Evolutionary conservation across 2,113 vertebrate genomes (phyloP).

Genomic region (Falcunculus frontatus): DNA sequence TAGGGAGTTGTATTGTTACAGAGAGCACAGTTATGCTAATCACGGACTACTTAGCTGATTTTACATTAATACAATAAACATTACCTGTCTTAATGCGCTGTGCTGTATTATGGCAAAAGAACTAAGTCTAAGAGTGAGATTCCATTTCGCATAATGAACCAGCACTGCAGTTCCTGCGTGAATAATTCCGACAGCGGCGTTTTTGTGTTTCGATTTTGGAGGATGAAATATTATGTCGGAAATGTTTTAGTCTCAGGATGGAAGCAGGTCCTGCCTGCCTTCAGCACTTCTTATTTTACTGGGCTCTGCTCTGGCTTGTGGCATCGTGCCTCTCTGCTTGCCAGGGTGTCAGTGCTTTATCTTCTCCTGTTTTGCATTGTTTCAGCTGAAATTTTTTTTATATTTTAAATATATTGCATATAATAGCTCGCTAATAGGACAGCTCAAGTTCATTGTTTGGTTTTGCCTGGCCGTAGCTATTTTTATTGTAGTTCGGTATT

Average conservation of each 20-base stretch:
- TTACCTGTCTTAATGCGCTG: slow-evolving; percentile 71
- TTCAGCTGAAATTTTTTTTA: neutral
- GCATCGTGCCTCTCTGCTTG: neutral
- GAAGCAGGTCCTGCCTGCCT: slow-evolving; percentile 32
- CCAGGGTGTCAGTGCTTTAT: neutral
- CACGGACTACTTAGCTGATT: slow-evolving; percentile 73
- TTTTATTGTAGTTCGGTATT: neutral
- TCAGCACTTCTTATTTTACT: neutral
- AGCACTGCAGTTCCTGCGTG: slow-evolving; percentile 51
- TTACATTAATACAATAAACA: slow-evolving; percentile 79
- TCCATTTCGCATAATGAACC: slow-evolving; percentile 66
- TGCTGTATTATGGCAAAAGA: slow-evolving; percentile 62
- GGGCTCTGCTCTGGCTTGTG: neutral
- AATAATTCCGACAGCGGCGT: neutral
- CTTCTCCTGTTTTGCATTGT: neutral
- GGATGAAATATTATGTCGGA: slow-evolving; percentile 47
- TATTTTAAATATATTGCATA: neutral
- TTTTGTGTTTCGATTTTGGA: slow-evolving; percentile 24
- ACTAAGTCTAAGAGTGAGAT: slow-evolving; percentile 65
- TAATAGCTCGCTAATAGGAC: neutral
- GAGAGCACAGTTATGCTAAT: slow-evolving; percentile 77
- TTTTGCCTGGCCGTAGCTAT: neutral
- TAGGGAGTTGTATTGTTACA: slow-evolving; percentile 70
- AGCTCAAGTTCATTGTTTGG: neutral
- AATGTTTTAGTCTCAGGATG: slow-evolving; percentile 32